A percentile compares a stretch with the other conserved stretches of the same genome.
Conservation (phyloP, 2,113 vertebrate genomes). For the Cathartes aura region DNA sequence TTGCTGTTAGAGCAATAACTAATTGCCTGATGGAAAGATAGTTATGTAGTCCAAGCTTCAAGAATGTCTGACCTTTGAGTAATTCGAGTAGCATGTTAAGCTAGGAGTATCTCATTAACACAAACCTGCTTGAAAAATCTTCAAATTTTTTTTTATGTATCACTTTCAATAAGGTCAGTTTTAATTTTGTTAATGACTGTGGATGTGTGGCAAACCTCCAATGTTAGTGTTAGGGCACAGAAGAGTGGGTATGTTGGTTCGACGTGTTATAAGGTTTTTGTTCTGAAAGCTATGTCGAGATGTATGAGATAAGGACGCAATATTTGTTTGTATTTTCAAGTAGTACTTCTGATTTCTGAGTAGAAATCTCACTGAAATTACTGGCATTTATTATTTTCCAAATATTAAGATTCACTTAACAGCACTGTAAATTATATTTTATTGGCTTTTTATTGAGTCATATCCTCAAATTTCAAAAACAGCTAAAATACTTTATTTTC, state of each 20-base stretch:
- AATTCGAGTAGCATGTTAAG: constrained; percentile 34
- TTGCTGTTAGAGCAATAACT: background rate
- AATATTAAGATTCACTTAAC: background rate
- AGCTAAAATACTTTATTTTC: background rate
- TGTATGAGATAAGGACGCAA: background rate
- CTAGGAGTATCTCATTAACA: constrained; percentile 1
- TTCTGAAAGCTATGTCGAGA: background rate
- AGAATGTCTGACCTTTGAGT: constrained; percentile 33
- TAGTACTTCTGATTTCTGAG: constrained; percentile 2
- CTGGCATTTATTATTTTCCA: background rate
- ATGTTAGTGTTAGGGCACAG: background rate
- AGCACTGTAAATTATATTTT: background rate
- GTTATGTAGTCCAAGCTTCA: constrained; percentile 6
- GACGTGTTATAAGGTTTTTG: background rate
- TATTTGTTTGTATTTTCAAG: background rate
- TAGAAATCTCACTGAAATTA: constrained; percentile 12
- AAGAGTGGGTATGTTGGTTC: background rate
- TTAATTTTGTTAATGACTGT: constrained; percentile 55
- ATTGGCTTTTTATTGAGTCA: background rate
- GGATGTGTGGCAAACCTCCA: constrained; percentile 38
- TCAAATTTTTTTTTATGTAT: background rate
- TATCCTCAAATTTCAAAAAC: background rate
- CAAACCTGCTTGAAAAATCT: constrained; percentile 17
- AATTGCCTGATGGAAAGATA: constrained; percentile 40
- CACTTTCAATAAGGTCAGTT: constrained; percentile 46